Evolutionary conservation across 2,797 vertebrate genomes (phyloP), one percentile per base, ranked within the genome.

Genomic region (Coendou prehensilis): DNA sequence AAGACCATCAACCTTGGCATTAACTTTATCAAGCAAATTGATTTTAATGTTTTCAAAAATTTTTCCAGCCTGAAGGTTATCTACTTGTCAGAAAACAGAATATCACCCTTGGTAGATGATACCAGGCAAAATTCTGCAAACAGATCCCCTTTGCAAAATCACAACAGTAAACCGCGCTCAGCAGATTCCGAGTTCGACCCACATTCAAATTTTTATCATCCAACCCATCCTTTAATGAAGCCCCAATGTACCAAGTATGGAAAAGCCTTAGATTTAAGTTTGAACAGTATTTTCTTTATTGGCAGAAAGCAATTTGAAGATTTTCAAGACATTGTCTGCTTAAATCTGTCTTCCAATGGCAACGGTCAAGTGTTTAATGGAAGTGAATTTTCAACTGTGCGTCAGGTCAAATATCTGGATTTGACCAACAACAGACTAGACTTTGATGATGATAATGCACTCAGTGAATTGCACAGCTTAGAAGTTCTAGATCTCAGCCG

Each of bases 281-380:
- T 98, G 90, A 99, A 99, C 71, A 99, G 98, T 93, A 97, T 99
- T 84, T 99, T 99, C 95, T 99, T 99, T 94, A 99, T 99, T 96
- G 98, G 98, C 45, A 97, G 98, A 76, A 22, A 98, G 45, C 98
- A 98, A 33, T 99, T 99, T 97, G 64, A 98, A 52, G 95, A 95
- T 41, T 99, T 99, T 96, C 94, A 93, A 26, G 96, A 99, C 67
- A 98, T 99, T 67, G 94, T 98, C n/a, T 99, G 99, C 95, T 98
- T 99, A 15, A 99, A 99, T 98, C 98, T 99, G 20, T 99, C 99
- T 28, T 87, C 98, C 64, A 99, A 99, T 91, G 99, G 98, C 86
- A 99, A 99, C 91, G 98, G 97, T 3, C 96, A 99, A 22, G 98
- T 98, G 85, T 98, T 98, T 5, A 99, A 99, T 85, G 98, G 99